These are phyloP conservation scores for Eupithecia inturbata DNA, from an alignment of 2,888 invertebrate species.

Conservation along the genomic window DNA sequence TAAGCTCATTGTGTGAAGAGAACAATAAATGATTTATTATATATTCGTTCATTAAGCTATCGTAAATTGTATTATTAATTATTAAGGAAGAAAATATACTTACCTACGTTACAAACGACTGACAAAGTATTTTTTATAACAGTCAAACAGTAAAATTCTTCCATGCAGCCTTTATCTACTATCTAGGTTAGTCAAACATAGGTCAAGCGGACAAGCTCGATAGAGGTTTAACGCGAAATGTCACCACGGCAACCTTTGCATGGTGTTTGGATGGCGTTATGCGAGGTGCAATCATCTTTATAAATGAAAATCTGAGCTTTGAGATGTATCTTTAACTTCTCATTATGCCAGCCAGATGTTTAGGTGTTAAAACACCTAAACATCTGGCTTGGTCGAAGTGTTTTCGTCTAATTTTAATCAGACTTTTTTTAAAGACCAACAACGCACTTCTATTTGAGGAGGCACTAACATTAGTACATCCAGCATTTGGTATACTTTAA, in stretches of 20 bases:
- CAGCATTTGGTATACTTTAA: background rate
- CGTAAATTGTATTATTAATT: no score
- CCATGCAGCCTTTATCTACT: background rate
- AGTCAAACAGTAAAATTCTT: background rate
- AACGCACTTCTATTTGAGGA: background rate
- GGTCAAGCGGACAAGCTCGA: constrained; percentile 31
- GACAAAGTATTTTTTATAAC: background rate
- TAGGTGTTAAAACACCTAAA: no score
- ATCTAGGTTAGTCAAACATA: constrained; percentile 26
- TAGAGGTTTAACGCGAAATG: constrained; percentile 28
- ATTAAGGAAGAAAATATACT: no score
- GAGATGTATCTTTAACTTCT: background rate
- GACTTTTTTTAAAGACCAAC: background rate
- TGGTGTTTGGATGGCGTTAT: constrained; percentile 26
- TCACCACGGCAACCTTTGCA: constrained; percentile 35
- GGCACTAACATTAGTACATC: no score
- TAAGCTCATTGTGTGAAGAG: no score
- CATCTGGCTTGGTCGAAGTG: background rate
- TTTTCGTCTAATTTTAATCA: background rate
- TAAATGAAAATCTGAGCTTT: constrained; percentile 9
- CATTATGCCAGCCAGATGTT: no score
- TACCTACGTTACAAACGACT: background rate
- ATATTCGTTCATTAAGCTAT: no score
- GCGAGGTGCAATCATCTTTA: constrained; percentile 18
- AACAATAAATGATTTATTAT: no score